A percentile compares a stretch with the other conserved stretches of the same genome.
Conservation (phyloP, 2,888 invertebrate genomes). For the Pherbina coryleti region DNA sequence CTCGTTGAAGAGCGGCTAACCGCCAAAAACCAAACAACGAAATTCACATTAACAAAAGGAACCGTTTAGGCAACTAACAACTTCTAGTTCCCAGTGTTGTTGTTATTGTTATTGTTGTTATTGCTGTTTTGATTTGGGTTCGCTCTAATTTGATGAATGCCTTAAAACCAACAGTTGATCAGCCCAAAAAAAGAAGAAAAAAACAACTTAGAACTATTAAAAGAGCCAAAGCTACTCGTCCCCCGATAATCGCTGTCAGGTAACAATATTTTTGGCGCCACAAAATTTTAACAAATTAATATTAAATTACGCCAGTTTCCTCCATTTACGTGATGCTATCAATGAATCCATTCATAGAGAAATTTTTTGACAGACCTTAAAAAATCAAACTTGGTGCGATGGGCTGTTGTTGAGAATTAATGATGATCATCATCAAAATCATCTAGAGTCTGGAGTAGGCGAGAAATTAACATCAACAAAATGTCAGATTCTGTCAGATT, state of each 20-base stretch:
- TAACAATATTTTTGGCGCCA: slow-evolving; percentile 50
- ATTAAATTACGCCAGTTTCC: slow-evolving; percentile 60
- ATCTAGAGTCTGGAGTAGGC: slow-evolving; percentile 42
- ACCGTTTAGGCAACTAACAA: slow-evolving; percentile 22
- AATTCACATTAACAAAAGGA: background rate
- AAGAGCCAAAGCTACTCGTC: background rate
- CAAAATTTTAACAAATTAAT: slow-evolving; percentile 65
- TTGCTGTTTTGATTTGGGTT: background rate
- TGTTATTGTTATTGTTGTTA: background rate
- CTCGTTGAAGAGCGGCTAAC: background rate
- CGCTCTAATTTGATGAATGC: slow-evolving; percentile 4
- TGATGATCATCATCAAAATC: slow-evolving; percentile 23
- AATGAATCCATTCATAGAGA: background rate
- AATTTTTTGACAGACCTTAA: background rate
- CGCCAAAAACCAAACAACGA: background rate
- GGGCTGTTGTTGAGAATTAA: slow-evolving; percentile 21
- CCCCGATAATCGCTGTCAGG: slow-evolving; percentile 31
- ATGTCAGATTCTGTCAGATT: slow-evolving; percentile 49
- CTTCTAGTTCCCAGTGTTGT: too few species aligned
- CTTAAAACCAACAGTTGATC: background rate
- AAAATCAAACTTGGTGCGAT: background rate
- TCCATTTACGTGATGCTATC: background rate
- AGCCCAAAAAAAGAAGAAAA: background rate
- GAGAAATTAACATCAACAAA: slow-evolving; percentile 53
- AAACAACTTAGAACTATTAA: background rate